A percentile compares a stretch with the other conserved stretches of the same genome.
These are phyloP conservation scores for Oncorhynchus keta DNA, from an alignment of 2,113 vertebrate genomes.

Conservation along the genomic window DNA sequence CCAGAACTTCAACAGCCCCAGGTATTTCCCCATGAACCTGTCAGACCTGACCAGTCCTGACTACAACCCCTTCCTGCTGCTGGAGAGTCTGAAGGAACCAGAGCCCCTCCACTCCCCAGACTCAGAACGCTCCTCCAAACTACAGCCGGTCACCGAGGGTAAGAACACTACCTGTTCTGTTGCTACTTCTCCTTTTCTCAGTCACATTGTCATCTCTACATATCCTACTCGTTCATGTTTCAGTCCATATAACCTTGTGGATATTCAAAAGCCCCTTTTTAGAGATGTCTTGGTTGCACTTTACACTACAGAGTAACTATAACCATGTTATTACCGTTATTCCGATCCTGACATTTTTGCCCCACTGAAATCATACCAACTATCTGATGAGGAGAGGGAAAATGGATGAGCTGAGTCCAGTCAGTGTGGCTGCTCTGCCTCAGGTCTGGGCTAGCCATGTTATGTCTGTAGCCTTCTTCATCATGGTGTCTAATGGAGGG, in stretches of 20 bases:
- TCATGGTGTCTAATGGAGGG: slow-evolving; percentile 12
- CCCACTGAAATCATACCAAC: no score
- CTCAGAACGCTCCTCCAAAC: slow-evolving; percentile 93
- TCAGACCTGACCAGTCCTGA: slow-evolving; percentile 90
- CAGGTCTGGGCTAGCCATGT: not conserved
- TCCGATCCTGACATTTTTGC: no score
- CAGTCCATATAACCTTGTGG: no score
- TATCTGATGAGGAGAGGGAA: no score
- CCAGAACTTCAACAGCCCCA: slow-evolving; percentile 91
- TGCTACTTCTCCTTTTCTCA: not conserved
- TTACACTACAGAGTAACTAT: no score
- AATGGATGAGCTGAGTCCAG: no score
- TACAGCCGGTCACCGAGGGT: slow-evolving; percentile 97
- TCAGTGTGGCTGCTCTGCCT: not conserved
- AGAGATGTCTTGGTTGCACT: no score
- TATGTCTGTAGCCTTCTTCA: not conserved
- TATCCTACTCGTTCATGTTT: not conserved
- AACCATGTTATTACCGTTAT: no score
- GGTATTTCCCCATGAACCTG: slow-evolving; percentile 92
- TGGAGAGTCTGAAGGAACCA: slow-evolving; percentile 92
- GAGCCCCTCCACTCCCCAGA: slow-evolving; percentile 98
- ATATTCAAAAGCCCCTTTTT: no score
- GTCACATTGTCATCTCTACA: not conserved
- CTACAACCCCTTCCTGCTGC: slow-evolving; percentile 93
- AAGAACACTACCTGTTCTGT: slow-evolving; percentile 23